Evolutionary conservation across 2,113 vertebrate genomes (phyloP).

Genomic region (Lipotes vexillifer): DNA sequence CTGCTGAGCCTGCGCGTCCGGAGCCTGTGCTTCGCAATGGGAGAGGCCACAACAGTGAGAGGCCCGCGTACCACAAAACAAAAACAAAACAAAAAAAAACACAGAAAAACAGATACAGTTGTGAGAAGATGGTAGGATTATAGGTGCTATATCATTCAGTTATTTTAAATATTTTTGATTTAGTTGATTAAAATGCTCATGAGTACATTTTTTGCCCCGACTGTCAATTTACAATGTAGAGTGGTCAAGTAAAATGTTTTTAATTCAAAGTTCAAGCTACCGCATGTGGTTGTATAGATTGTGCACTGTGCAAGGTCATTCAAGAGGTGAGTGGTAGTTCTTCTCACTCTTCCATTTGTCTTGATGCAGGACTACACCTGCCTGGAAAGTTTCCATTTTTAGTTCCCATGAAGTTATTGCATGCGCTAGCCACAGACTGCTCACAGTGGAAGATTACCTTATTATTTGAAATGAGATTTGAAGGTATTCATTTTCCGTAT

Average conservation of each 20-base stretch:
- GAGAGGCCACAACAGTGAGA: no score
- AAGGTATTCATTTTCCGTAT: constrained; percentile 4
- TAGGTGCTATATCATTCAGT: not conserved
- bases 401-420: not conserved
- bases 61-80: no score
- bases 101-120: not conserved
- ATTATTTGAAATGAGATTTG: constrained; percentile 44
- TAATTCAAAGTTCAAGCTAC: not conserved
- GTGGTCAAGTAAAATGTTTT: not conserved
- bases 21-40: no score
- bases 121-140: not conserved
- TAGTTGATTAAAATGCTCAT: not conserved
- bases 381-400: not conserved
- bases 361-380: not conserved
- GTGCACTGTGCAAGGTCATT: not conserved
- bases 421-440: not conserved
- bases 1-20: no score
- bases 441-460: not conserved
- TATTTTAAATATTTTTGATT: not conserved
- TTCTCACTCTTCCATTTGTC: not conserved
- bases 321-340: not conserved
- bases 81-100: no score
- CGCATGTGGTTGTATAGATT: not conserved
- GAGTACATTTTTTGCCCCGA: not conserved
- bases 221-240: not conserved